Evolutionary conservation across 2,113 vertebrate species (phyloP).

Genomic region (Tachuris rubrigastra): DNA sequence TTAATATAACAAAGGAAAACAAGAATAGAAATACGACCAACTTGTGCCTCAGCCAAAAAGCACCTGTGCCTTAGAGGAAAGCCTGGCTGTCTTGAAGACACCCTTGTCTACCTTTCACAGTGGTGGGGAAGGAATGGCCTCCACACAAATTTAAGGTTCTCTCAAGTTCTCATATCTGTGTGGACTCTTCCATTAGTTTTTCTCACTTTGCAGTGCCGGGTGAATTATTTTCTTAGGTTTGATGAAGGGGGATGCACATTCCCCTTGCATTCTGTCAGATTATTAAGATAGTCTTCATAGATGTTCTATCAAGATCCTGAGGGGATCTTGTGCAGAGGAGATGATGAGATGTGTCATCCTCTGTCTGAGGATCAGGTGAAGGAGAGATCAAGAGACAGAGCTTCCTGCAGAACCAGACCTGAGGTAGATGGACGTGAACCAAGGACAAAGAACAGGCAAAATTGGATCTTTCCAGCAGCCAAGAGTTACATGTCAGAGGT

Average conservation of each 20-base stretch:
- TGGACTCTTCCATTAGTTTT: not conserved
- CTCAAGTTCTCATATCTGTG: not conserved
- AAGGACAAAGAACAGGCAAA: not conserved
- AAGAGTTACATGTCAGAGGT: not conserved
- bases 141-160: not conserved
- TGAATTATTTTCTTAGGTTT: not conserved
- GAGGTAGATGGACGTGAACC: not conserved
- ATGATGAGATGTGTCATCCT: not conserved
- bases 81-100: not conserved
- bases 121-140: not conserved
- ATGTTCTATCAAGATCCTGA: not conserved
- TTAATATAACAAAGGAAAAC: slow-evolving; percentile 13
- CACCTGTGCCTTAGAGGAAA: not conserved
- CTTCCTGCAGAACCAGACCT: not conserved
- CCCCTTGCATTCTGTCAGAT: not conserved
- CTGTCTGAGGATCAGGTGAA: not conserved
- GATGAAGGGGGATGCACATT: not conserved
- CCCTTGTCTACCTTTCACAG: not conserved
- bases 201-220: not conserved
- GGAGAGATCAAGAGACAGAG: not conserved
- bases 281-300: not conserved
- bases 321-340: not conserved
- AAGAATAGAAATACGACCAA: not conserved
- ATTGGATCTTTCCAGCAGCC: not conserved
- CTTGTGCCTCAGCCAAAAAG: not conserved